Evolutionary conservation across 2,113 vertebrate species (phyloP).

Genomic region (Takifugu bimaculatus): DNA sequence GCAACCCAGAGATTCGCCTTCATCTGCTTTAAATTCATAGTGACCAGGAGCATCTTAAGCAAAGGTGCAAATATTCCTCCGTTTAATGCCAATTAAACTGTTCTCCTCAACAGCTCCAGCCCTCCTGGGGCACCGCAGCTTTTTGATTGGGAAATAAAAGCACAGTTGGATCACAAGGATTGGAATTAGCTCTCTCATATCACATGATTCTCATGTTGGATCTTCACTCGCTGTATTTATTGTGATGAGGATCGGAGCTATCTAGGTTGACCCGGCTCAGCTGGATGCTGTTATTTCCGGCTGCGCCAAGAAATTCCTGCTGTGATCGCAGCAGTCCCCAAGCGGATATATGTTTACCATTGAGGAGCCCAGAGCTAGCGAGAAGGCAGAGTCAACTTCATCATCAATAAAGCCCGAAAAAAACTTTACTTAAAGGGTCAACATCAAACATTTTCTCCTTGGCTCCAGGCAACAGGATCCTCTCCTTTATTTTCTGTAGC

Average conservation of each 20-base stretch:
- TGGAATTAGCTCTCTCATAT: neutral
- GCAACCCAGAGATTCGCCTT: too few relatives aligned
- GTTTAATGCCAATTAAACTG: neutral
- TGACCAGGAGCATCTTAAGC: too few relatives aligned
- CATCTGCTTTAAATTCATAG: too few relatives aligned
- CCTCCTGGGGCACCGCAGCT: neutral
- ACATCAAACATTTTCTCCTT: neutral
- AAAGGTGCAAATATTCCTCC: too few relatives aligned
- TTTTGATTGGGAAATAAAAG: neutral
- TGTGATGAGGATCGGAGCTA: neutral
- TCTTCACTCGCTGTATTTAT: too few relatives aligned
- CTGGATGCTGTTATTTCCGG: slow-evolving; percentile 6
- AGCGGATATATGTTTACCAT: neutral
- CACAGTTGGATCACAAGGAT: neutral
- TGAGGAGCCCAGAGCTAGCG: too few relatives aligned
- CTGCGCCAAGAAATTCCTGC: neutral
- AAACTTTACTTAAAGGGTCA: slow-evolving; percentile 3
- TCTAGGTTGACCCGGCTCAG: slow-evolving; percentile 5
- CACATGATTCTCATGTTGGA: neutral
- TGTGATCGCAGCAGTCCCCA: slow-evolving; percentile 16
- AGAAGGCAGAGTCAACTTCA: neutral
- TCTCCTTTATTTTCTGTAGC: neutral
- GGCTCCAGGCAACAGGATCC: neutral
- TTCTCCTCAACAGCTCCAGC: neutral
- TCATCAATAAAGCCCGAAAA: slow-evolving; percentile 2